A percentile compares a stretch with the other conserved stretches of the same genome.
Conservation (phyloP, 2,797 vertebrate genomes). For the Pangasius krempfi region DNA sequence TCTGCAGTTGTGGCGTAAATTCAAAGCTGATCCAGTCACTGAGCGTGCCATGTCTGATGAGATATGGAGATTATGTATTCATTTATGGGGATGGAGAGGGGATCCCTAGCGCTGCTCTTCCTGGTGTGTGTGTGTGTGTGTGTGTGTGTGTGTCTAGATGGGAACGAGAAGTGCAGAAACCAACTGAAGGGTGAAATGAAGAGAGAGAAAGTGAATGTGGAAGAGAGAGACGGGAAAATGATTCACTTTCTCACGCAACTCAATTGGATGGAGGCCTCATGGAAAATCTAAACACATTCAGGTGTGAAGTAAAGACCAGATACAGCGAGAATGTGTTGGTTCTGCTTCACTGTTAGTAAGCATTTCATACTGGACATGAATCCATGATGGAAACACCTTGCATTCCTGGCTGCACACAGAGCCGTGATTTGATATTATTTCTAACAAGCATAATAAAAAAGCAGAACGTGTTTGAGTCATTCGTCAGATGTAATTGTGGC, state of each 20-base stretch:
- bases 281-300: slow-evolving; percentile 23
- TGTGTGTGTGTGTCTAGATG: slow-evolving; percentile 29
- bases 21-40: slow-evolving; percentile 30
- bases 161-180: slow-evolving; percentile 47
- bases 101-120: slow-evolving; percentile 24
- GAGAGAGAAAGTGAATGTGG: slow-evolving; percentile 9
- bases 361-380: not conserved
- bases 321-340: not conserved
- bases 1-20: not conserved
- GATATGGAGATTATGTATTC: slow-evolving; percentile 20
- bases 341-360: not conserved
- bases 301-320: not conserved
- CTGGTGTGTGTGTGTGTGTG: not conserved
- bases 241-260: slow-evolving; percentile 43
- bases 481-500: slow-evolving; percentile 24
- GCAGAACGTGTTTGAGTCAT: not conserved
- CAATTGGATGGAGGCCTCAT: slow-evolving; percentile 33
- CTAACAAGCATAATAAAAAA: not conserved
- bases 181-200: slow-evolving; percentile 54
- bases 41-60: slow-evolving; percentile 28
- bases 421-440: not conserved
- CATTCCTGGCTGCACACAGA: not conserved
- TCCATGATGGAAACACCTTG: not conserved
- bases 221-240: slow-evolving; percentile 21
- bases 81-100: not conserved